Evolutionary conservation across 2,888 invertebrate species (phyloP), one percentile per base, ranked within the genome.

Genomic region (Phaonia tiefii): DNA sequence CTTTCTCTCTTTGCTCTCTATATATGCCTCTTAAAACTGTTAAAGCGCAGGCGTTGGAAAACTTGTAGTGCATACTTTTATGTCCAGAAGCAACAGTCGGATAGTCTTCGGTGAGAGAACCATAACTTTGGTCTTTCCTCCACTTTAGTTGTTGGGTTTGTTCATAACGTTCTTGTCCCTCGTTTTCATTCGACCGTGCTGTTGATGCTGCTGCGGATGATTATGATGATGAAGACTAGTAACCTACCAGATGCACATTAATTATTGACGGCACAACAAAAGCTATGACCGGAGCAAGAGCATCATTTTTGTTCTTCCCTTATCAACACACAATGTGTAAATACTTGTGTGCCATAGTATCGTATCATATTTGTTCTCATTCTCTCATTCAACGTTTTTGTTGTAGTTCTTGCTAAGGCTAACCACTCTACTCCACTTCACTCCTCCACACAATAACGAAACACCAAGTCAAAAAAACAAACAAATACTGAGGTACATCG

Each of bases 21-120:
- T 31, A 0, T 10, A 17, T 17, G 2, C 1, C 31, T 1, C 7
- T 39, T 20, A 20, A 20, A 20, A n/a, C 1, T 22, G 1, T 20
- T 11, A n/a, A 25, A 13, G 69, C 80, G 82, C 83, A 82, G 73
- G 82, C 82, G 17, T 70, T 82, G 83, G 83, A 83, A 82, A 71
- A 44, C 73, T 54, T 69, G 63, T 63, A 46, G 46, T 42, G 8
- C 3, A 31, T 54, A 51, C 25, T 70, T 10, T n/a, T 67, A 3
- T 37, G 8, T 10, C 20, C 42, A 75, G 81, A 81, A 81, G 81
- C 81, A 81, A 81, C 81, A 81, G 81, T 81, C 75, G 77, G 66
- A 42, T 37, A 66, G 22, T 65, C 49, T 11, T 17, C n/a, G 49
- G 31, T 25, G 54, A 75, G 71, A 71, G 66, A 51, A 0, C 37